These are phyloP conservation scores for Cheilosia pagana DNA, from an alignment of 2,888 invertebrate genomes.

Conservation along the genomic window DNA sequence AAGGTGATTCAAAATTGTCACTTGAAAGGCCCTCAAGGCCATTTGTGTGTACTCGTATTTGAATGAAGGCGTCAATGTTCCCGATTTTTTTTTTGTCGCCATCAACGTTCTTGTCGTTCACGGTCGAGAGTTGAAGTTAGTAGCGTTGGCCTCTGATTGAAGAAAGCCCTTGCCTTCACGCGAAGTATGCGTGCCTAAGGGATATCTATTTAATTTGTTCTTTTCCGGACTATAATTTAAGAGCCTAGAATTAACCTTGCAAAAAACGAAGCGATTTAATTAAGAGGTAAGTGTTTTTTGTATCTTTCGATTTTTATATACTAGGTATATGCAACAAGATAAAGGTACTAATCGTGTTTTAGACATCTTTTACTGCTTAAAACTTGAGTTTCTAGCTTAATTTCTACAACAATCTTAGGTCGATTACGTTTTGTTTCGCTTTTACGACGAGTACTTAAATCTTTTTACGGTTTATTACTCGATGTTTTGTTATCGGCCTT, in stretches of 20 bases:
- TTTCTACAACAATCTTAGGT: no score
- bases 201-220: conserved; percentile 37
- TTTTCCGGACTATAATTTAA: conserved; percentile 23
- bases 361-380: no score
- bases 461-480: no score
- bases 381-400: no score
- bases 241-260: neutral
- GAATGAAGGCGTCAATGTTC: conserved; percentile 22
- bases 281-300: conserved; percentile 22
- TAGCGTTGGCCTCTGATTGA: conserved; percentile 37
- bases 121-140: conserved; percentile 8
- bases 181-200: conserved; percentile 23
- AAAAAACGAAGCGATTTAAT: conserved; percentile 10
- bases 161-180: conserved; percentile 17
- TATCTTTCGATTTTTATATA: neutral
- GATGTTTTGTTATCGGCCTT: no score
- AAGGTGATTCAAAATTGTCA: conserved; percentile 28
- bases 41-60: conserved; percentile 35
- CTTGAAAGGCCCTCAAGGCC: conserved; percentile 39
- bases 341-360: no score
- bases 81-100: conserved; percentile 11
- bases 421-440: no score
- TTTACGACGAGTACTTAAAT: no score
- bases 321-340: no score
- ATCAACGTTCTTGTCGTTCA: conserved; percentile 25